phyloP scores from a whole-genome alignment of 2,888 invertebrate genomes.

The Sceliomorpha sp. region DNA sequence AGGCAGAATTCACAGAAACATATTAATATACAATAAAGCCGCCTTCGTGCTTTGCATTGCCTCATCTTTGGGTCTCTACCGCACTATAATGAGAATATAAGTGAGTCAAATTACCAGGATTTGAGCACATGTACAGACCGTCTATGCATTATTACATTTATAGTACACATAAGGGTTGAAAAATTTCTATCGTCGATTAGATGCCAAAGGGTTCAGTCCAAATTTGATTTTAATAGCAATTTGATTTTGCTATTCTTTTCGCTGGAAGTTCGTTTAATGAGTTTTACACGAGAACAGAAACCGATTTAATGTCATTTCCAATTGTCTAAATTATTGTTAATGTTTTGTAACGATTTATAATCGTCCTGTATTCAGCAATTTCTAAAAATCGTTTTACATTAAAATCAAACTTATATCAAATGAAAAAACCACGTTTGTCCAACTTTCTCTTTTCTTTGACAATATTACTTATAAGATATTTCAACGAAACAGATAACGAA shows the following conservation, averaged over 20 bases:
- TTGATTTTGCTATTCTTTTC: conserved; percentile 40
- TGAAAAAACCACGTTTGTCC: no score
- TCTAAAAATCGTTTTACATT: no score
- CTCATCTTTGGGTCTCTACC: conserved; percentile 41
- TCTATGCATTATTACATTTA: conserved; percentile 47
- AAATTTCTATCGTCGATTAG: conserved; percentile 51
- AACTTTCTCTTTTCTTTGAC: no score
- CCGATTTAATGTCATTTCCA: conserved; percentile 49
- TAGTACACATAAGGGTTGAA: conserved; percentile 29
- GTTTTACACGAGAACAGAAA: conserved; percentile 11
- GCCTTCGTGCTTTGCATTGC: conserved; percentile 61
- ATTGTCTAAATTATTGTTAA: conserved; percentile 22
- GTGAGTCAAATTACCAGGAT: conserved; percentile 56
- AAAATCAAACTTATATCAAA: no score
- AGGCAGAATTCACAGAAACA: conserved; percentile 72
- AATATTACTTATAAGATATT: no score
- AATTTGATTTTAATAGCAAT: conserved; percentile 57
- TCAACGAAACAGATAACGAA: no score
- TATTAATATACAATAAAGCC: conserved; percentile 75
- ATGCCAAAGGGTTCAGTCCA: conserved; percentile 32
- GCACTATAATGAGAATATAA: conserved; percentile 58
- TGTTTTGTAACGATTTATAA: no score
- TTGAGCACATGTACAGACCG: conserved; percentile 37
- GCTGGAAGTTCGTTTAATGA: conserved; percentile 19
- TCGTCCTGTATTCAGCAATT: no score